Percentiles rank a stretch among this genome's conserved stretches.
These are phyloP conservation scores for Ochropleura leucogaster DNA, from an alignment of 2,888 invertebrate genomes.

Conservation along the genomic window DNA sequence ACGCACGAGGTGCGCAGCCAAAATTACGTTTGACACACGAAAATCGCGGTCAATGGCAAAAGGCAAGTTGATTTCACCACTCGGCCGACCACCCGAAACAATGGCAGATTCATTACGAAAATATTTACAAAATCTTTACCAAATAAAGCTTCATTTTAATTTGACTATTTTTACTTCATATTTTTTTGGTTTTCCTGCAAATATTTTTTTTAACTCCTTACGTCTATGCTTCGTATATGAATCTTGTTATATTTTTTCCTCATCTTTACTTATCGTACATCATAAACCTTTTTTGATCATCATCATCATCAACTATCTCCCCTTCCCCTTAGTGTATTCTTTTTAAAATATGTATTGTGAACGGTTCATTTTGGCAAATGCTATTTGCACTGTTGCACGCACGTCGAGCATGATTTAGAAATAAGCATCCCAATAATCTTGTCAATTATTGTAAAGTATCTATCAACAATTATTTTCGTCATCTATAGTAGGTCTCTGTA, in stretches of 20 bases:
- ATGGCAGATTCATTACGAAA: conserved; percentile 76
- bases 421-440: conserved; percentile 46
- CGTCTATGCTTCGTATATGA: neutral
- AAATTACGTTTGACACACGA: conserved; percentile 68
- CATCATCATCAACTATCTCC: neutral
- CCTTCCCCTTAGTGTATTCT: neutral
- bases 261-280: conserved; percentile 1
- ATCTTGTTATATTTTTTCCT: conserved; percentile 19
- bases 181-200: neutral
- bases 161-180: conserved; percentile 6
- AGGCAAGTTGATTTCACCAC: conserved; percentile 78
- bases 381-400: neutral
- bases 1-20: conserved; percentile 37
- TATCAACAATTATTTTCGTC: conserved; percentile 51
- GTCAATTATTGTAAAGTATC: conserved; percentile 52
- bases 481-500: conserved; percentile 39
- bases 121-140: conserved; percentile 69
- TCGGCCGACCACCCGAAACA: conserved; percentile 80
- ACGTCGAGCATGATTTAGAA: conserved; percentile 27
- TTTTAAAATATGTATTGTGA: neutral
- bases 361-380: neutral
- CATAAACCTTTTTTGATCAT: conserved; percentile 15
- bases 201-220: neutral
- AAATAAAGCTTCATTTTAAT: conserved; percentile 42
- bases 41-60: conserved; percentile 78